Base-by-base conservation (phyloP, 2,888 invertebrate species). In the Meiosimyza platycephala region DNA sequence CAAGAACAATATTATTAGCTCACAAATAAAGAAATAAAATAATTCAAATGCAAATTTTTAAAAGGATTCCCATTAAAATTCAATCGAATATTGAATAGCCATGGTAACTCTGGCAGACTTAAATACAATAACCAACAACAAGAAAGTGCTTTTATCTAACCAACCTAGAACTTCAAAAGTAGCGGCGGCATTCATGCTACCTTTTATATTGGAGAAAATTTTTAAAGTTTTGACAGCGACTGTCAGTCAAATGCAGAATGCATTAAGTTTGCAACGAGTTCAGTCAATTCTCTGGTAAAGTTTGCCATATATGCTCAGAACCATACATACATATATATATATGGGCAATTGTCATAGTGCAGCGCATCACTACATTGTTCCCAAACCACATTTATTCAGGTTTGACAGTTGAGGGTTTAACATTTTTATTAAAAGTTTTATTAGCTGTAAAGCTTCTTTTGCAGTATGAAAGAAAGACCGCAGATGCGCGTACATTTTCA, bases 31-130 rank as follows among this genome's bases (percentile, higher is more conserved):
- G 9, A 40, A 40, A 40, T 9, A 16, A n/a, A 62, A 62, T 47
- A 22, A 33, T 47, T 62, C 2, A 62, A 51, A 65, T 51, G 65
- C 52, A 65, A 65, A 50, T 28, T 81, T 80, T 80, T 80, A 81
- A 81, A 81, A 82, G 81, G 81, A 82, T 79, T 77, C 79, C 77
- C 81, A 80, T 81, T 81, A 81, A 82, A 82, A 81, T 82, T 82
- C 80, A 80, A 81, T 15, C 28, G 64, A 51, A 22, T 48, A 48
- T 64, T 18, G 18, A 22, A 12, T 12, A 48, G 48, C 15, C 11
- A 33, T 48, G 15, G 50, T 15, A 50, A 13, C 6, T n/a, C 16
- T 3, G 50, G 63, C 48, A 18, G 13, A 50, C 15, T 11, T n/a
- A 11, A 64, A 50, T 64, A n/a, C 18, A 18, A 48, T 16, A 4